These are phyloP conservation scores for Pseudochaenichthys georgianus DNA, from an alignment of 2,797 vertebrate genomes.

Conservation along the genomic window DNA sequence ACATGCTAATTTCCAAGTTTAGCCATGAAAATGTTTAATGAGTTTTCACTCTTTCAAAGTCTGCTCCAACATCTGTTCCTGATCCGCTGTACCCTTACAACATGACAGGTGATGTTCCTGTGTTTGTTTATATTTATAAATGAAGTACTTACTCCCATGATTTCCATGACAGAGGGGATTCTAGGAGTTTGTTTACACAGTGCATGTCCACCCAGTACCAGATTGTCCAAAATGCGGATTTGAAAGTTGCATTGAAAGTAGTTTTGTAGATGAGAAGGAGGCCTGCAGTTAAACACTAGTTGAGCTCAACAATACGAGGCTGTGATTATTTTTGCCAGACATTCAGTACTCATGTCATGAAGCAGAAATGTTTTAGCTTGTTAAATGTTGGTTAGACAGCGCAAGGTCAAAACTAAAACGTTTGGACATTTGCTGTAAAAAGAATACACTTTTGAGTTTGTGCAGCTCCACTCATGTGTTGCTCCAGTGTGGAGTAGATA, in stretches of 20 bases:
- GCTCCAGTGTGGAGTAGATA: background rate
- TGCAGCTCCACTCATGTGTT: background rate
- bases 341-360: conserved; percentile 25
- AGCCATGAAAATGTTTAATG: conserved; percentile 73
- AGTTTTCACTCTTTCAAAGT: conserved; percentile 63
- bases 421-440: conserved; percentile 10
- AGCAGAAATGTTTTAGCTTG: conserved; percentile 14
- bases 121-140: conserved; percentile 24
- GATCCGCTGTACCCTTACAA: conserved; percentile 31
- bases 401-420: conserved; percentile 2
- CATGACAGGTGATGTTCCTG: conserved; percentile 47
- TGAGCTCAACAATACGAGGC: conserved; percentile 24
- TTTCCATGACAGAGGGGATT: background rate
- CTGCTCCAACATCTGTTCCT: conserved; percentile 73
- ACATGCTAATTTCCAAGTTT: conserved; percentile 61
- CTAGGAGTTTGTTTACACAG: conserved; percentile 2
- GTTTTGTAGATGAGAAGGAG: conserved; percentile 43
- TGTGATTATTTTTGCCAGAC: conserved; percentile 57
- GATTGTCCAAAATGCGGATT: background rate
- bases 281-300: conserved; percentile 42
- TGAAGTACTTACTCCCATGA: conserved; percentile 8
- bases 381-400: conserved; percentile 12
- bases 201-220: background rate
- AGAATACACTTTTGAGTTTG: conserved; percentile 7
- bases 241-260: conserved; percentile 23